Evolutionary conservation across 2,113 vertebrate species (phyloP).

Genomic region (Campylomormyrus numenius): DNA sequence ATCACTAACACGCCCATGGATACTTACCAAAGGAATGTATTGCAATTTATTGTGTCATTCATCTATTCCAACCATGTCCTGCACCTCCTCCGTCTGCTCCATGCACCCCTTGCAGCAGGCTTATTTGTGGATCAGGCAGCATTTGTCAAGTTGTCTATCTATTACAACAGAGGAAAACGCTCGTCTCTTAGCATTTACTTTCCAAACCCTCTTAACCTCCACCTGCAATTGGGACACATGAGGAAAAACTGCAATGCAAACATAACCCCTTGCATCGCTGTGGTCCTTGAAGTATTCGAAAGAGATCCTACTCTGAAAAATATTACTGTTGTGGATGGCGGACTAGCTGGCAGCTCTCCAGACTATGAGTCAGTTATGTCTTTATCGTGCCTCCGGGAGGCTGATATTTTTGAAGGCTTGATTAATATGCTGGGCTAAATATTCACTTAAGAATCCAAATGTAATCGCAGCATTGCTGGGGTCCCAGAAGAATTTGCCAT

Average conservation of each 20-base stretch:
- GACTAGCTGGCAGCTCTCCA: neutral
- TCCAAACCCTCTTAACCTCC: neutral
- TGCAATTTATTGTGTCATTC: neutral
- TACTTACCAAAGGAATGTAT: neutral
- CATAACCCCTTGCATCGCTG: neutral
- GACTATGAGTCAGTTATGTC: conserved; percentile 6
- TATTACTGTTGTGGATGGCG: neutral
- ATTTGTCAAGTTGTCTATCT: neutral
- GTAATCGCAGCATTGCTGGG: neutral
- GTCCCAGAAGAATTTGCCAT: neutral
- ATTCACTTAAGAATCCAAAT: conserved; percentile 8
- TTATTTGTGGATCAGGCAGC: neutral
- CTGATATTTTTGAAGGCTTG: neutral
- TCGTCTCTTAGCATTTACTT: neutral
- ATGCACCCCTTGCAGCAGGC: neutral
- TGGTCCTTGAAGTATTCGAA: neutral
- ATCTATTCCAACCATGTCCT: neutral
- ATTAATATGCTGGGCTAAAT: conserved; percentile 4
- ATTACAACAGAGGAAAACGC: neutral
- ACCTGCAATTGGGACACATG: neutral
- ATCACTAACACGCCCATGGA: neutral
- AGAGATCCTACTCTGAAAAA: neutral
- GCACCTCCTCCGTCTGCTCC: neutral
- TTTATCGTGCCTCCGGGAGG: neutral
- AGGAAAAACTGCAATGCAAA: neutral